A percentile compares a stretch with the other conserved stretches of the same genome.
Evolutionary conservation across 1,140 invertebrate species (phyloP).

Genomic region (Drosophila bocki): DNA sequence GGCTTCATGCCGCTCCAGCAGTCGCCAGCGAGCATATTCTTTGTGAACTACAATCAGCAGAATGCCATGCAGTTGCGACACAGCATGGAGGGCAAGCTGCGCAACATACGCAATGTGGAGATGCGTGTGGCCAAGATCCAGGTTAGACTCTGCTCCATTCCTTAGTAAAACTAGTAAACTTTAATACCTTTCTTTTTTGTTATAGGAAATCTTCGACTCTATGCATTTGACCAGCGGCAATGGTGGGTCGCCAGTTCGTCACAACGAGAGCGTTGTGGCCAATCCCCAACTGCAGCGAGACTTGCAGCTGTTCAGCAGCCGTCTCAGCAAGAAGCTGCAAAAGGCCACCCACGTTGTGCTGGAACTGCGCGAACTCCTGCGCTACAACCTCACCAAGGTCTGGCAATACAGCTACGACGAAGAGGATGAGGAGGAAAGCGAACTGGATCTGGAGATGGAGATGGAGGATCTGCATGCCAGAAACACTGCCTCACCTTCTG

Average conservation of each 20-base stretch:
- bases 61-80: conserved; percentile 76
- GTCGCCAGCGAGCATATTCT: conserved; percentile 69
- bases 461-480: conserved; percentile 57
- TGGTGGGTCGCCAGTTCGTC: conserved; percentile 17
- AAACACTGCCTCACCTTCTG: conserved; percentile 17
- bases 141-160: conserved; percentile 64
- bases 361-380: conserved; percentile 75
- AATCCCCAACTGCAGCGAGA: conserved; percentile 67
- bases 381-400: conserved; percentile 74
- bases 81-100: conserved; percentile 75
- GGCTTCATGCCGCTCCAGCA: conserved; percentile 69
- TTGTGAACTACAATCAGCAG: conserved; percentile 75
- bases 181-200: conserved; percentile 1
- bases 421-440: conserved; percentile 61
- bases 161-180: not conserved
- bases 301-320: conserved; percentile 84
- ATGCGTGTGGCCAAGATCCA: conserved; percentile 87
- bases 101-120: conserved; percentile 86
- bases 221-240: conserved; percentile 78
- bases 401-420: conserved; percentile 71
- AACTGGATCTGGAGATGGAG: conserved; percentile 66
- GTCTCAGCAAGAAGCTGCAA: conserved; percentile 84
- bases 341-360: conserved; percentile 80
- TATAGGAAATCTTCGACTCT: conserved; percentile 85
- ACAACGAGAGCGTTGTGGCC: conserved; percentile 37